Base-by-base conservation (phyloP, 2,113 vertebrate species). In the Bolborhynchus lineola region DNA sequence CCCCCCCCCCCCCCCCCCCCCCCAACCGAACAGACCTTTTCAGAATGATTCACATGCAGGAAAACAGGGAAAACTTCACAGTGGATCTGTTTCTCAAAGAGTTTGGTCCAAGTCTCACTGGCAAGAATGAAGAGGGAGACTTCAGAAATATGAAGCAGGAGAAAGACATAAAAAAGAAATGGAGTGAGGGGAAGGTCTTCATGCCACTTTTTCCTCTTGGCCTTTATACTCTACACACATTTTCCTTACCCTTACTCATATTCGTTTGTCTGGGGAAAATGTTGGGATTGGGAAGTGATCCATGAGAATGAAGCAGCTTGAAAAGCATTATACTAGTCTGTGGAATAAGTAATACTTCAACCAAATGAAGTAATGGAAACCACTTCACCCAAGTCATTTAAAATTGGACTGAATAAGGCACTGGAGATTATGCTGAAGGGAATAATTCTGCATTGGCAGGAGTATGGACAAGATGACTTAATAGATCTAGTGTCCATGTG, bases 351-450 rank as follows among this genome's bases (percentile, higher is more conserved):
- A 97, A 97, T 97, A 95, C 96, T 92, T 96, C 95, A 96, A 96
- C 71, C 75, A 92, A 95, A 76, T 97, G 95, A 97, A 96, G 96
- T 97, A 96, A 97, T 97, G 97, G 97, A 97, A 97, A 96, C 94
- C 52, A 46, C 76, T 95, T 97, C 94, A 94, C 94, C 95, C 93
- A 95, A 96, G 91, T 95, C 90, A 95, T 91, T 96, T 96, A 92
- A 89, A 95, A 92, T 95, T 97, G 92, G 95, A 93, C 91, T 72
- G 74, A 94, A 94, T 92, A 96, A 96, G 75, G 81, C 92, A 96
- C 91, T 96, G 77, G 88, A 95, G 92, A 97, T 95, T 97, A 96
- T 86, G 86, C 88, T 97, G 86, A 94, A 95, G 87, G 85, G 92
- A 94, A 97, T 93, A 96, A 88, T 96, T 95, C 91, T 93, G 55